Evolutionary conservation across 2,797 vertebrate species (phyloP).

Genomic region (Gadopsis marmoratus): DNA sequence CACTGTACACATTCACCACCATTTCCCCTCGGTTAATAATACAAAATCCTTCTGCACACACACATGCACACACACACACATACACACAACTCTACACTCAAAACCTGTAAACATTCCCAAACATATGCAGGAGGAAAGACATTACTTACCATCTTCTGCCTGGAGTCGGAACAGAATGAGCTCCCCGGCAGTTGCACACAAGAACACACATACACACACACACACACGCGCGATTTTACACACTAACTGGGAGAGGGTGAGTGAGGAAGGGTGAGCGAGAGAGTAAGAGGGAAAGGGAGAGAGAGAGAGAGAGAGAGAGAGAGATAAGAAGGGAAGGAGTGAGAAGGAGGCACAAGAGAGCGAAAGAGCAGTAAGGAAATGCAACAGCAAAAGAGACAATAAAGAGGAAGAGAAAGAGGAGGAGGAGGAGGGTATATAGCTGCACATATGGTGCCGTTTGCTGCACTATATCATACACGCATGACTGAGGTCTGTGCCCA

Average conservation of each 20-base stretch:
- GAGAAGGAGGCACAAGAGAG: conserved; percentile 57
- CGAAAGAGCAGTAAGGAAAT: conserved; percentile 57
- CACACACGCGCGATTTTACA: conserved; percentile 60
- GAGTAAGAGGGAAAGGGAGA: conserved; percentile 28
- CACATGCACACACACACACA: conserved; percentile 37
- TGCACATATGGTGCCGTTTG: conserved; percentile 54
- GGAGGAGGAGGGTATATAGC: conserved; percentile 52
- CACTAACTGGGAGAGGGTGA: conserved; percentile 68
- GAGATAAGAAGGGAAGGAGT: conserved; percentile 53
- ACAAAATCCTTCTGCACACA: conserved; percentile 61
- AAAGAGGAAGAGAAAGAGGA: conserved; percentile 49
- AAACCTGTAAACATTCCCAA: conserved; percentile 66
- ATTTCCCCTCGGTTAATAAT: conserved; percentile 71
- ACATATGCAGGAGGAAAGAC: conserved; percentile 75
- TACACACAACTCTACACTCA: conserved; percentile 26
- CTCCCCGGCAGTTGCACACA: conserved; percentile 74
- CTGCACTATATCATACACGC: conserved; percentile 64
- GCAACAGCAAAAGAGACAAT: conserved; percentile 63
- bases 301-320: conserved; percentile 39
- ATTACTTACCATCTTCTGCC: conserved; percentile 87
- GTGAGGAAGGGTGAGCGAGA: conserved; percentile 46
- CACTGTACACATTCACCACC: conserved; percentile 42
- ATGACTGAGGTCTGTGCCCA: conserved; percentile 57
- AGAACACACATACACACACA: conserved; percentile 53
- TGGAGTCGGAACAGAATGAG: conserved; percentile 82